Conservation (phyloP, 2,888 invertebrate genomes). For the Lysandra coridon region DNA sequence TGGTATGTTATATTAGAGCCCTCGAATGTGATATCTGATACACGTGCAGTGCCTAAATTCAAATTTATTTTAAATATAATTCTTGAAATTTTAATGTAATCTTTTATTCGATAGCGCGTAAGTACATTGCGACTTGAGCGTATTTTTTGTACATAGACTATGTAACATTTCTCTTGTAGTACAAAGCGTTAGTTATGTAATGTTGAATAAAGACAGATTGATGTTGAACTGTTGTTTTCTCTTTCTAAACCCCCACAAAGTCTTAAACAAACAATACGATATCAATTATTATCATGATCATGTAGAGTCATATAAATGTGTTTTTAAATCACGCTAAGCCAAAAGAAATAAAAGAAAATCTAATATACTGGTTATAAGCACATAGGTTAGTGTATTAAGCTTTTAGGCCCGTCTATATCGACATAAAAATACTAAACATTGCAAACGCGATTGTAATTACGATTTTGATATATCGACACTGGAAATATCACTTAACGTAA, state of each 20-base stretch:
- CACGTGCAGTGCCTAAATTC: conserved; percentile 78
- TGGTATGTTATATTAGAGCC: conserved; percentile 60
- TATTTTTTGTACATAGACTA: conserved; percentile 67
- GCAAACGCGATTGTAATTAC: too few species aligned
- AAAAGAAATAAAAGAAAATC: too few species aligned
- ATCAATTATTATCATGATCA: too few species aligned
- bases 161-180: conserved; percentile 72
- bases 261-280: too few species aligned
- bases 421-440: too few species aligned
- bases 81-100: conserved; percentile 45
- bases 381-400: too few species aligned
- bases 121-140: conserved; percentile 52
- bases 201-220: conserved; percentile 78
- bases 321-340: too few species aligned
- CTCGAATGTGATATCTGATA: conserved; percentile 76
- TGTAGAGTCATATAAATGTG: too few species aligned
- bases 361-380: too few species aligned
- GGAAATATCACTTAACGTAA: too few species aligned
- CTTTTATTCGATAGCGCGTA: conserved; percentile 44
- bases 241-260: neutral
- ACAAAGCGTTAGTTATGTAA: conserved; percentile 73
- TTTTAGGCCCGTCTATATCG: too few species aligned
- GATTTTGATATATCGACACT: too few species aligned
- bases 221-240: conserved; percentile 56
- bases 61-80: conserved; percentile 60